Base-by-base conservation (phyloP, 2,797 vertebrate species). In the Aphelocoma californica region DNA sequence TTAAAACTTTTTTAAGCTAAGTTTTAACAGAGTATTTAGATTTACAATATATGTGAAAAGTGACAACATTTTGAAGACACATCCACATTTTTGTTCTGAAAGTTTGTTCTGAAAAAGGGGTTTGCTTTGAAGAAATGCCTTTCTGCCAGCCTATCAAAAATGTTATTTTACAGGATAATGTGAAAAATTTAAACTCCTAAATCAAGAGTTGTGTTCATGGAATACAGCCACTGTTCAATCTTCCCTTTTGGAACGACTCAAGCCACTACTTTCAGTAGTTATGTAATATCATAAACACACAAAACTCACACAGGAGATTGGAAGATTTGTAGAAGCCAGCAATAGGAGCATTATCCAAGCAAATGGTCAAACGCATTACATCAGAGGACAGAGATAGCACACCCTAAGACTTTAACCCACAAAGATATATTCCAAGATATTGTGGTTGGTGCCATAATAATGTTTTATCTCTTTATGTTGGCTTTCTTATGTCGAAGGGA, bases 81-180 rank as follows among this genome's bases (percentile, higher is more conserved):
- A 8, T 31, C 67, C 21, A 44, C 23, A 54, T 95, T 78, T 85
- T 9, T 87, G 84, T 88, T 94, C 32, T 54, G 38, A 93, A 92
- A 69, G 9, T 65, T 95, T 31, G 29, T 92, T 81, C 57, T 64
- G 72, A 51, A 73, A 85, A 92, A 61, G 20, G 4, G 29, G 18
- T 72, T 93, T 94, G 16, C 45, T 93, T 88, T 93, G n/a, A 90
- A 95, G 31, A 82, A 94, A 81, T 88, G 77, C 3, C 86, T 80
- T 93, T 96, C 74, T 97, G 65, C 81, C 85, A 20, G n/a, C 19
- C 10, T 87, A 84, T 92, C 90, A 91, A 94, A 96, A 97, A 73
- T 47, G 5, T 53, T 86, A 38, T 58, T 12, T 58, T 95, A 45
- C n/a, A 81, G 7, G 21, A 6, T 95, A 92, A 92, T 80, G 81